Percentiles rank a stretch among this genome's conserved stretches.
Conservation (phyloP, 1,140 invertebrate genomes). For the Zaprionus ghesquierei region DNA sequence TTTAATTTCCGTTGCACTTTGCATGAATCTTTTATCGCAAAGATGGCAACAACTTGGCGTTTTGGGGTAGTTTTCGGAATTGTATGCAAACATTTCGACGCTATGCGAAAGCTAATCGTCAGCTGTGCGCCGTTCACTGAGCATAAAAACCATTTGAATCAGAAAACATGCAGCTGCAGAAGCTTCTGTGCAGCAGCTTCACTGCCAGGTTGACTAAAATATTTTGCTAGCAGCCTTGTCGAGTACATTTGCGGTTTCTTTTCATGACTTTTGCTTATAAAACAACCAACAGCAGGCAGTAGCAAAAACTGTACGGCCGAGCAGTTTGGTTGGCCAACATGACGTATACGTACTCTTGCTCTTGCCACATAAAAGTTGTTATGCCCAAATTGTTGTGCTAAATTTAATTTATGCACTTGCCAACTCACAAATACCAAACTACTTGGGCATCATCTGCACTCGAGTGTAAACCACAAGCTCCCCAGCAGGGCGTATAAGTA, state of each 20-base stretch:
- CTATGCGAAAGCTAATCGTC: conserved; percentile 55
- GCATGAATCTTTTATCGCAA: conserved; percentile 68
- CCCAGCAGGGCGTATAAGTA: conserved; percentile 50
- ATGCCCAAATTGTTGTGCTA: conserved; percentile 44
- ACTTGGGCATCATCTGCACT: conserved; percentile 29
- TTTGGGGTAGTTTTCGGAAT: conserved; percentile 11
- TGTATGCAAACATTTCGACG: conserved; percentile 38
- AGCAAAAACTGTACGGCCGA: conserved; percentile 33
- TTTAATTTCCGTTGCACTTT: conserved; percentile 72
- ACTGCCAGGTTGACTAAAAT: conserved; percentile 28
- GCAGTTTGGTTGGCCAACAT: conserved; percentile 26
- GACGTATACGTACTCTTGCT: conserved; percentile 21
- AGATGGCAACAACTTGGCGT: conserved; percentile 50
- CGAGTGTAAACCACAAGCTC: conserved; percentile 40
- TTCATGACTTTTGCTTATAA: conserved; percentile 24
- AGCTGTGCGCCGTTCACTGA: conserved; percentile 45
- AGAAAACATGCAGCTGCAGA: conserved; percentile 19
- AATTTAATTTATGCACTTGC: conserved; percentile 66
- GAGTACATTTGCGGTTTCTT: conserved; percentile 34
- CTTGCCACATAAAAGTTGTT: conserved; percentile 37
- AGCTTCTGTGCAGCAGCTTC: background rate
- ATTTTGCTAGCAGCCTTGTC: conserved; percentile 17
- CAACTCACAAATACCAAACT: conserved; percentile 36
- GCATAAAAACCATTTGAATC: conserved; percentile 44
- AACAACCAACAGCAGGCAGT: background rate